Conservation (phyloP, 2,113 vertebrate genomes). For the Clinocottus analis region DNA sequence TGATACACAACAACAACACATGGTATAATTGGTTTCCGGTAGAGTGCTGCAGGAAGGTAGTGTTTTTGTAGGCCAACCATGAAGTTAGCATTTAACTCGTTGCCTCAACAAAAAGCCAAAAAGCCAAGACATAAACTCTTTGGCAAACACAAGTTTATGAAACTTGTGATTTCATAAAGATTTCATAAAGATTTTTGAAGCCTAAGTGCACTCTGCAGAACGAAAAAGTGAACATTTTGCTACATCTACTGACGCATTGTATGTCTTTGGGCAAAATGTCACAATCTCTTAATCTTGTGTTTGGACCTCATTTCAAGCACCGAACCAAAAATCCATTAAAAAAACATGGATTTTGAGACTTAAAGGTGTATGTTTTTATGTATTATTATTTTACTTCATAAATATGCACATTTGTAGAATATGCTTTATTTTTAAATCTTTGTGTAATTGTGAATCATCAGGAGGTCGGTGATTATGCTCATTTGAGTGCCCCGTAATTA, state of each 20-base stretch:
- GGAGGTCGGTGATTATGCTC: conserved; percentile 63
- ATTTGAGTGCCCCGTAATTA: conserved; percentile 73
- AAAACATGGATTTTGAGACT: not conserved
- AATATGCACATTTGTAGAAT: not conserved
- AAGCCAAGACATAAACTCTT: too few species aligned
- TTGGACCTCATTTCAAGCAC: not conserved
- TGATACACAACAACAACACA: not conserved
- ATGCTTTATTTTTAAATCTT: conserved; percentile 62
- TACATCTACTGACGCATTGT: not conserved
- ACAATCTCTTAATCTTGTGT: not conserved
- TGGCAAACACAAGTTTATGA: too few species aligned
- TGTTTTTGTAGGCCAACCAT: too few species aligned
- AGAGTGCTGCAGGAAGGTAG: too few species aligned
- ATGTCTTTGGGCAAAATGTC: not conserved
- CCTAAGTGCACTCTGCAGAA: not conserved
- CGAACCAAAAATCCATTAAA: not conserved
- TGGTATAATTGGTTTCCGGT: too few species aligned
- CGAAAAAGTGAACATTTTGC: not conserved
- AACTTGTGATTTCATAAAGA: too few species aligned
- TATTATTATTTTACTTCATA: not conserved
- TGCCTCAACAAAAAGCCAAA: too few species aligned
- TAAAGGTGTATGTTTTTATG: not conserved
- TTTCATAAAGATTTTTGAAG: too few species aligned
- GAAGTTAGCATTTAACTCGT: too few species aligned
- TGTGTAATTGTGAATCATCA: conserved; percentile 67